A percentile compares a stretch with the other conserved stretches of the same genome.
These are phyloP conservation scores for Drosophila ezoana DNA, from an alignment of 2,888 invertebrate genomes.

Conservation along the genomic window DNA sequence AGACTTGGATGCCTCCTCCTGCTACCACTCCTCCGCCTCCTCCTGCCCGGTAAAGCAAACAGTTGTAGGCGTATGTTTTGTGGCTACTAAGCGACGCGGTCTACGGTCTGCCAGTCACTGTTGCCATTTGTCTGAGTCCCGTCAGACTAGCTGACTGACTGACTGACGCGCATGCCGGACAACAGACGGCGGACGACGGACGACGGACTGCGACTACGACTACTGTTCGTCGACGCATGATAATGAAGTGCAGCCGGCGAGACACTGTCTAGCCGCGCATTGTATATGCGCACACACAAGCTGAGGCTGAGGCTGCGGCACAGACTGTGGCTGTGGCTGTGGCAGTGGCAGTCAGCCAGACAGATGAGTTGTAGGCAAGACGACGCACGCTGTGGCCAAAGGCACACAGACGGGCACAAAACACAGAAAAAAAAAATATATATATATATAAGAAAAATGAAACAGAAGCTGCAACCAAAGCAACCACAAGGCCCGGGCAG, in stretches of 20 bases:
- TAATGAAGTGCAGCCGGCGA: slow-evolving; percentile 83
- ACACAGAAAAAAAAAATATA: neutral
- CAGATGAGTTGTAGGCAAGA: slow-evolving; percentile 28
- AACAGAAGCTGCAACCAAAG: slow-evolving; percentile 3
- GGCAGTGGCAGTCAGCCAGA: slow-evolving; percentile 31
- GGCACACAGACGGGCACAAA: slow-evolving; percentile 41
- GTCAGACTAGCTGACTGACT: slow-evolving; percentile 30
- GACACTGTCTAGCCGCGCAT: slow-evolving; percentile 83
- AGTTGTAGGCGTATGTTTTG: slow-evolving; percentile 70
- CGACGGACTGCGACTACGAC: slow-evolving; percentile 44
- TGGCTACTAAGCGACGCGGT: slow-evolving; percentile 51
- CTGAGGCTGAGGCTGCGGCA: slow-evolving; percentile 13
- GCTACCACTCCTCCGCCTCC: neutral
- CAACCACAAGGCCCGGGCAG: slow-evolving; percentile 40
- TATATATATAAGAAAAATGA: neutral
- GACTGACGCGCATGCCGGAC: slow-evolving; percentile 40
- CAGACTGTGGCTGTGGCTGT: slow-evolving; percentile 27
- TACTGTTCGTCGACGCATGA: slow-evolving; percentile 75
- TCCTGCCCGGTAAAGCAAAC: slow-evolving; percentile 51
- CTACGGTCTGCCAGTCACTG: slow-evolving; percentile 42
- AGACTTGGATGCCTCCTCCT: slow-evolving; percentile 16
- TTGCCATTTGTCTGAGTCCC: slow-evolving; percentile 26
- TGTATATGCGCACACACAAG: slow-evolving; percentile 56
- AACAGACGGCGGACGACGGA: slow-evolving; percentile 16
- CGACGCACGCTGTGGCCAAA: slow-evolving; percentile 47